Base-by-base conservation (phyloP, 2,113 vertebrate genomes). In the Psilopsiagon aymara region DNA sequence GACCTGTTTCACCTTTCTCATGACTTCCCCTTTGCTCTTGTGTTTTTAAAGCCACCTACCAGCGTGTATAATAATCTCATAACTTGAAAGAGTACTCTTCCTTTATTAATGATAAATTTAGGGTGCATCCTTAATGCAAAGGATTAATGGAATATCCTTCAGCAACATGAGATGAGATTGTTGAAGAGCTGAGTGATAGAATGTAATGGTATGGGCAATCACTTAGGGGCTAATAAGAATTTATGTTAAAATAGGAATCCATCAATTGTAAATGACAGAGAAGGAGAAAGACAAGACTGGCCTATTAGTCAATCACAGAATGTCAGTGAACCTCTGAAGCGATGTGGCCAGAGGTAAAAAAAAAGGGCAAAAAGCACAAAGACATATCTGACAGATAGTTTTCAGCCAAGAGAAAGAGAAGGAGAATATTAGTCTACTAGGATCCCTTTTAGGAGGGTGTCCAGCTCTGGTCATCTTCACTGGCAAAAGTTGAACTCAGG, bases 171-270 rank as follows among this genome's bases (percentile, higher is more conserved):
- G 70, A 96, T 92, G 78, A 96, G 94, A 91, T 95, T 75, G 57
- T 96, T 82, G 71, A 91, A 79, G 57, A 94, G 46, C 78, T 57
- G 78, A 87, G 49, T 62, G 82, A 96, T 77, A 90, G 87, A 93
- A 94, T 62, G 71, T 89, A 94, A 94, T 77, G n/a, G 63, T 43
- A 63, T 53, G 63, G 91, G 67, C 91, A 96, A 92, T 92, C 91
- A 94, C 94, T 96, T 96, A 95, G 75, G 25, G 37, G 47, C 82
- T 96, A 96, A 96, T 95, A 95, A 95, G 95, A 95, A 97, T 96
- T 96, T 97, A 94, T 94, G 82, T 91, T 95, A 95, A 96, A 91
- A 93, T 82, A 53, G 25, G 59, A 95, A 94, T 91, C 82, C 91
- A 95, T 97, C 95, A 95, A 82, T 87, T 94, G 78, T 69, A 94